Evolutionary conservation across 1,140 invertebrate genomes (phyloP).

Genomic region (Achroia grisella): DNA sequence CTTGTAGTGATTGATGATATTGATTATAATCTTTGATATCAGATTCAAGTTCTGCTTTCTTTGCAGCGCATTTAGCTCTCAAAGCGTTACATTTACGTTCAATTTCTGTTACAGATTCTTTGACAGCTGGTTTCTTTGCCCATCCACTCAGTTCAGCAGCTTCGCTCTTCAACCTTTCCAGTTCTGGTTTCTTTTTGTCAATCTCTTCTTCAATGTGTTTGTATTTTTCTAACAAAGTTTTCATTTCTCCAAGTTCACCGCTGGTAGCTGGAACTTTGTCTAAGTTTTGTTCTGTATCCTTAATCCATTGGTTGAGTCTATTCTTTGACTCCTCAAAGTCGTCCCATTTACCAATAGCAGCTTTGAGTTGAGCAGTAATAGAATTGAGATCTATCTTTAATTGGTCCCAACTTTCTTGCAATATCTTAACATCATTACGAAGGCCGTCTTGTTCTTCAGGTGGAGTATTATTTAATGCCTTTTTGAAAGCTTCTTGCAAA

Average conservation of each 20-base stretch:
- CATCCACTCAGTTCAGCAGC: conserved; percentile 81
- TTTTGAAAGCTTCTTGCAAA: conserved; percentile 88
- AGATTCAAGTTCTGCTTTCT: conserved; percentile 79
- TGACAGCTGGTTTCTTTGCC: conserved; percentile 78
- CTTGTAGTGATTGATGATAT: conserved; percentile 92
- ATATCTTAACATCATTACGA: conserved; percentile 81
- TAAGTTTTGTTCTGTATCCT: conserved; percentile 78
- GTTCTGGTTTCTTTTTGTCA: conserved; percentile 80
- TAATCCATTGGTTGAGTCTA: conserved; percentile 82
- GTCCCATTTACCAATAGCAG: conserved; percentile 84
- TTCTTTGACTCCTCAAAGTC: conserved; percentile 84
- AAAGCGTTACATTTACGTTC: conserved; percentile 79
- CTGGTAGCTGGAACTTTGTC: conserved; percentile 79
- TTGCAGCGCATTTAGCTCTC: conserved; percentile 74
- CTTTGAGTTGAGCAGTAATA: conserved; percentile 84
- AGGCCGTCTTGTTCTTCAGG: conserved; percentile 86
- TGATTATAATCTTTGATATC: conserved; percentile 90
- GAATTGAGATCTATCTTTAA: conserved; percentile 87
- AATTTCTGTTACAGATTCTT: conserved; percentile 78
- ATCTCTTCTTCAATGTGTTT: conserved; percentile 86
- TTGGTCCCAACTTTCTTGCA: conserved; percentile 88
- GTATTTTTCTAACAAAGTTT: conserved; percentile 89
- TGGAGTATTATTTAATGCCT: conserved; percentile 86
- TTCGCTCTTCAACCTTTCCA: conserved; percentile 82
- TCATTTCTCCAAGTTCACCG: conserved; percentile 92